Percentiles rank a stretch among this genome's conserved stretches.
These are phyloP conservation scores for Paguma larvata DNA, from an alignment of 2,797 vertebrate genomes.

Conservation along the genomic window DNA sequence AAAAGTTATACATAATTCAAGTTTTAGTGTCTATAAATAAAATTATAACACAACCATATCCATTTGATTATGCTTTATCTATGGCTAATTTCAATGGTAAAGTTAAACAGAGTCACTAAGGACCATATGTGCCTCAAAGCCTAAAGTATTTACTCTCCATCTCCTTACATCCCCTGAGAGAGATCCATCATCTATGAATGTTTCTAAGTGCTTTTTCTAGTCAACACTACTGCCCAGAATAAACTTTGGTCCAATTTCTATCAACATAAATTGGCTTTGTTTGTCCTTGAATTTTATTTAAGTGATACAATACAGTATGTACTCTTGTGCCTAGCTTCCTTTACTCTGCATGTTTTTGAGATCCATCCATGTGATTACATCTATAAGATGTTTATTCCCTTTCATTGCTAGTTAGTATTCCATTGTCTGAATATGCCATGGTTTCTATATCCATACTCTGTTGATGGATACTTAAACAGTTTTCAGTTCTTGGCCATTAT, in stretches of 20 bases:
- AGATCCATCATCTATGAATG: neutral
- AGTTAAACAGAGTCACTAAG: neutral
- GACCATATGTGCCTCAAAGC: neutral
- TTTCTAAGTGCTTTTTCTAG: neutral
- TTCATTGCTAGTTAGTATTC: slow-evolving; percentile 12
- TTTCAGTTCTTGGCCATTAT: slow-evolving; percentile 35
- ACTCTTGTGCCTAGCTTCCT: neutral
- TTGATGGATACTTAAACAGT: neutral
- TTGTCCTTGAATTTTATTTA: slow-evolving; percentile 52
- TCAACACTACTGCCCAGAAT: neutral
- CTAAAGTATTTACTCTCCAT: slow-evolving; percentile 1
- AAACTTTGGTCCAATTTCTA: neutral
- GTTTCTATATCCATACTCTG: neutral
- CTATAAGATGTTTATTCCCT: neutral
- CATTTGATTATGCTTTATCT: slow-evolving; percentile 26
- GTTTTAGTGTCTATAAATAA: slow-evolving; percentile 4
- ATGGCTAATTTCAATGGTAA: neutral
- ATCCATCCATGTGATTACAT: neutral
- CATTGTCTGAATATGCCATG: neutral
- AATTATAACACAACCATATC: neutral
- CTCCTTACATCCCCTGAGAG: neutral
- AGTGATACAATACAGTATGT: neutral
- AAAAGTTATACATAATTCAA: slow-evolving; percentile 31
- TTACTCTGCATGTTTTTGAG: neutral
- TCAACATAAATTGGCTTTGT: neutral